Evolutionary conservation across 1,140 invertebrate genomes (phyloP).

Genomic region (Archegozetes longisetosus): DNA sequence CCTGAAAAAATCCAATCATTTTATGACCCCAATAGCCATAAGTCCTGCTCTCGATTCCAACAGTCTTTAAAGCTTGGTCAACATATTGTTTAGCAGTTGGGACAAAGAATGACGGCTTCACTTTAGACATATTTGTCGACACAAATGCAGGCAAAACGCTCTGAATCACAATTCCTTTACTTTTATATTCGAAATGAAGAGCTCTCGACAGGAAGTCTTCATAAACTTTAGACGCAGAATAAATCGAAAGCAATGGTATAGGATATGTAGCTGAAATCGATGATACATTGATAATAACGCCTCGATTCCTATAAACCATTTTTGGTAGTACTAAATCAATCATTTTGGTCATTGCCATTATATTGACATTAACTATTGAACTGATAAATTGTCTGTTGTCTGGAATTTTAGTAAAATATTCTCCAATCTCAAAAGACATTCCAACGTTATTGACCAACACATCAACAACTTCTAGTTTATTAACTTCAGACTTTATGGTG

Average conservation of each 20-base stretch:
- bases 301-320: slow-evolving; percentile 70
- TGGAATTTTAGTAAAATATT: slow-evolving; percentile 11
- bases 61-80: slow-evolving; percentile 49
- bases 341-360: slow-evolving; percentile 38
- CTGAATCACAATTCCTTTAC: slow-evolving; percentile 53
- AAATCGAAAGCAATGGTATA: slow-evolving; percentile 63
- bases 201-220: slow-evolving; percentile 66
- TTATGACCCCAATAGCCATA: slow-evolving; percentile 46
- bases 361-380: slow-evolving; percentile 16
- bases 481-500: neutral
- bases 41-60: slow-evolving; percentile 54
- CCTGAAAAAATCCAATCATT: neutral
- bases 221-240: slow-evolving; percentile 75
- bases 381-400: slow-evolving; percentile 11
- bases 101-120: slow-evolving; percentile 57
- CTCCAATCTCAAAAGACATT: slow-evolving; percentile 4
- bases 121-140: slow-evolving; percentile 80
- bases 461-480: slow-evolving; percentile 28
- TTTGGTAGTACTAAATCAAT: slow-evolving; percentile 62
- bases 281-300: slow-evolving; percentile 74
- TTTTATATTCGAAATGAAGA: slow-evolving; percentile 54
- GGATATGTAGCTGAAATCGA: slow-evolving; percentile 63
- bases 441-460: slow-evolving; percentile 15
- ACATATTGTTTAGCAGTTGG: slow-evolving; percentile 63
- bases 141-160: slow-evolving; percentile 72